Conservation (phyloP, 2,797 vertebrate genomes). For the Lophotriccus pileatus region DNA sequence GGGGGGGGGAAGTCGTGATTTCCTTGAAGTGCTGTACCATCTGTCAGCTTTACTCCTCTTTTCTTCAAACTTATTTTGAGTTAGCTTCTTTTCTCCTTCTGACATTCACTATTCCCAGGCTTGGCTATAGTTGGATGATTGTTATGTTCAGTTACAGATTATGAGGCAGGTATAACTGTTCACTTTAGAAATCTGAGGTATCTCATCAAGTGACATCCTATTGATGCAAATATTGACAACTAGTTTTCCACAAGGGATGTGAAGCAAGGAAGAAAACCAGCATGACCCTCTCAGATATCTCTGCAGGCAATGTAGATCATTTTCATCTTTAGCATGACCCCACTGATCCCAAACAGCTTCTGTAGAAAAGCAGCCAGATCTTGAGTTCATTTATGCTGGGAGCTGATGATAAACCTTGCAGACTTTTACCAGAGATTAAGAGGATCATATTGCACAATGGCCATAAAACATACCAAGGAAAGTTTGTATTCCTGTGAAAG, state of each 20-base stretch:
- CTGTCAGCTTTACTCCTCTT: slow-evolving; percentile 23
- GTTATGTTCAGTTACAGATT: background rate
- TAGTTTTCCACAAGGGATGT: background rate
- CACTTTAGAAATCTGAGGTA: background rate
- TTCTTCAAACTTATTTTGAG: slow-evolving; percentile 28
- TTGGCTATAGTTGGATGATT: background rate
- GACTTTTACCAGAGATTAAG: slow-evolving; percentile 8
- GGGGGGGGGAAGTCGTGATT: slow-evolving; percentile 43
- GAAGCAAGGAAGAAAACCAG: background rate
- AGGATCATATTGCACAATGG: background rate
- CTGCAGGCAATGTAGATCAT: background rate
- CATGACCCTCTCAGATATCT: background rate
- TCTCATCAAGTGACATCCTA: background rate
- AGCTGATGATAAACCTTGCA: slow-evolving; percentile 15
- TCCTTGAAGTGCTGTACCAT: slow-evolving; percentile 38
- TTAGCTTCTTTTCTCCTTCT: slow-evolving; percentile 3
- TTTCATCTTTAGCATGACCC: background rate
- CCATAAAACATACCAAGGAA: background rate
- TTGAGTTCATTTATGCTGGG: background rate
- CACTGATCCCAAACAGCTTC: background rate
- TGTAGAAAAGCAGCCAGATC: background rate
- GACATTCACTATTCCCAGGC: background rate
- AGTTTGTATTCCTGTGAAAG: background rate
- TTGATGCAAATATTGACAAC: background rate
- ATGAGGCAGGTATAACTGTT: background rate